Base-by-base conservation (phyloP, 2,113 vertebrate genomes). In the Zosterops japonicus region DNA sequence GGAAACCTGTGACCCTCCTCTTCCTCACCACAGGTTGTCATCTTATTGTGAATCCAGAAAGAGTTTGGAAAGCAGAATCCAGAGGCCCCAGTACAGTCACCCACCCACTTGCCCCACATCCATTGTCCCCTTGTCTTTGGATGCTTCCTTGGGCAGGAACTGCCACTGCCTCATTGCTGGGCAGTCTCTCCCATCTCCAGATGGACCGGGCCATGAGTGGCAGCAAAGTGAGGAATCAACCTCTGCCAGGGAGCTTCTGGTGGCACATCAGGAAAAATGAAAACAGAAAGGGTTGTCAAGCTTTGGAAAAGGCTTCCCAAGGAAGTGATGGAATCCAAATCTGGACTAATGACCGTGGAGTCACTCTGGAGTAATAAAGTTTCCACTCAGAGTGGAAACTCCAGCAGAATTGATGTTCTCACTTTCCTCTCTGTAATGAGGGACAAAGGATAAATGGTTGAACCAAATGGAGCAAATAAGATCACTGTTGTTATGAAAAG, bases 91-190 rank as follows among this genome's bases (percentile, higher is more conserved):
- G 55, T n/a, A 69, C 2, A 42, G 21, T 39, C 60, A 39, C 35
- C 55, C 46, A 70, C 4, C 4, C 49, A 24, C 59, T 11, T 56
- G 9, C 41, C 28, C 83, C 0, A 2, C 16, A 20, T n/a, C 25
- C 35, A 14, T 0, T 74, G 35, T 24, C 33, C 17, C 29, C 19
- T 42, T 35, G 19, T 46, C 17, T 35, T 75, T 12, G 0, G 0
- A 42, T 6, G 31, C 7, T 42, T 67, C 72, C 82, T 63, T 8
- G 14, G 67, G 64, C 70, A 87, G 69, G 87, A 87, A 39, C 46
- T 35, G 78, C 25, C 49, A 36, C 53, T 82, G 67, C 70, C 12
- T 39, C 60, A 31, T 6, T 27, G 42, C 64, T 3, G 9, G 29
- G 24, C 44, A 71, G 41, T 11, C 8, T 56, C 53, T 52, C 64